These are phyloP conservation scores for Germaria angustata DNA, from an alignment of 2,888 invertebrate genomes.

Conservation along the genomic window DNA sequence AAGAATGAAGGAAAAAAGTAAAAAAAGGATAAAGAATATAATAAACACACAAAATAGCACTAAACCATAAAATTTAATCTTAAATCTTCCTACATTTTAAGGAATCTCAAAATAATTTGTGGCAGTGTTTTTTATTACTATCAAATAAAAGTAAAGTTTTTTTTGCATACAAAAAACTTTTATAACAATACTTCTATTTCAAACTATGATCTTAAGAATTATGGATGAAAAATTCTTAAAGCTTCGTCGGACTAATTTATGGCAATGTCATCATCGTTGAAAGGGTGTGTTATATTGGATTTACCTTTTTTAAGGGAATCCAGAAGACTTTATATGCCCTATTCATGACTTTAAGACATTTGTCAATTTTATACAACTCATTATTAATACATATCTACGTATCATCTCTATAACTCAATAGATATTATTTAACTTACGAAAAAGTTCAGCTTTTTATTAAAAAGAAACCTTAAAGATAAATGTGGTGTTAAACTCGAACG, in stretches of 20 bases:
- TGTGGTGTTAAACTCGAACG: slow-evolving; percentile 7
- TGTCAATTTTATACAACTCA: slow-evolving; percentile 3
- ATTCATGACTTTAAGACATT: slow-evolving; percentile 1
- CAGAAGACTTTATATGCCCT: slow-evolving; percentile 14
- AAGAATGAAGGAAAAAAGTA: slow-evolving; percentile 15
- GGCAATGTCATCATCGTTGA: slow-evolving; percentile 14
- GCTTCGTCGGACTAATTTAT: slow-evolving; percentile 5
- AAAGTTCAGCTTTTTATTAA: slow-evolving; percentile 31
- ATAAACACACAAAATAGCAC: slow-evolving; percentile 21
- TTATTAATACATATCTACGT: too few relatives aligned
- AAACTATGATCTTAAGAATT: not conserved
- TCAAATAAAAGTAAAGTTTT: slow-evolving; percentile 23
- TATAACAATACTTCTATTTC: slow-evolving; percentile 1
- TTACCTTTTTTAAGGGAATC: not conserved
- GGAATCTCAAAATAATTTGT: slow-evolving; percentile 27
- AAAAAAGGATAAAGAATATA: slow-evolving; percentile 14
- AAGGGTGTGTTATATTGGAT: not conserved
- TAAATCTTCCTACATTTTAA: not conserved
- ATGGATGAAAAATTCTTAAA: slow-evolving; percentile 9
- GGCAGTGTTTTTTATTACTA: slow-evolving; percentile 25
- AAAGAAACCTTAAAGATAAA: not conserved
- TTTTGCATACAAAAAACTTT: slow-evolving; percentile 2
- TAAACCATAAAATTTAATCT: slow-evolving; percentile 1
- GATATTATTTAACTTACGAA: not conserved
- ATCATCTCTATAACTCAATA: too few relatives aligned